Base-by-base conservation (phyloP, 2,797 vertebrate species). In the Enteromius paludinosus region DNA sequence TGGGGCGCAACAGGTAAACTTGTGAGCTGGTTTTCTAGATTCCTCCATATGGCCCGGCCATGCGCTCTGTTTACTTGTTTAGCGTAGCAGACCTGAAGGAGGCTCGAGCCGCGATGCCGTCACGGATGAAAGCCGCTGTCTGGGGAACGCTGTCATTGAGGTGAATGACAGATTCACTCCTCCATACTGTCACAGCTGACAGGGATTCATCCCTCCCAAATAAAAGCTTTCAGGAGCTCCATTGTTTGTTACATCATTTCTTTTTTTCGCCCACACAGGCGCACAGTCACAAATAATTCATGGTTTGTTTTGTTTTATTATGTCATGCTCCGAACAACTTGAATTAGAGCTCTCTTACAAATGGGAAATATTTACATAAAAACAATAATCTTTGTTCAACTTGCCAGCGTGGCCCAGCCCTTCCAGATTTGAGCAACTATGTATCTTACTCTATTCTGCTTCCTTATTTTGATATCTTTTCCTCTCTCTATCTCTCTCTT, bases 81-180 rank as follows among this genome's bases (percentile, higher is more conserved):
- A 38, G 72, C 23, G 28, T 30, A 10, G 64, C 68, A 65, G 78
- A 72, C 59, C 64, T 41, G 70, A 68, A 75, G 45, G 43, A 64
- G 68, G 77, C 68, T 45, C 2, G 10, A 79, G 65, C 47, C n/a
- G 20, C 54, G 64, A 35, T 25, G 72, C 74, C 23, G 56, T 62
- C 49, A 20, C 49, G 73, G 54, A 85, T 71, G 74, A 85, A 85
- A 71, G 56, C 23, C 20, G 11, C 72, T 76, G 72, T 76, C 72
- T 81, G 78, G 64, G 78, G 78, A 76, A 75, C 17, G 72, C 78
- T 77, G 69, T 84, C 83, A 84, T 69, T 62, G 68, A 69, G 78
- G 72, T 81, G 78, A 85, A 80, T 85, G 83, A 84, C 78, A 81
- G 73, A 70, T 81, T 65, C 78, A 81, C 78, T 77, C 73, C 72